These are phyloP conservation scores for Indicator indicator DNA, from an alignment of 2,113 vertebrate species.

Conservation along the genomic window DNA sequence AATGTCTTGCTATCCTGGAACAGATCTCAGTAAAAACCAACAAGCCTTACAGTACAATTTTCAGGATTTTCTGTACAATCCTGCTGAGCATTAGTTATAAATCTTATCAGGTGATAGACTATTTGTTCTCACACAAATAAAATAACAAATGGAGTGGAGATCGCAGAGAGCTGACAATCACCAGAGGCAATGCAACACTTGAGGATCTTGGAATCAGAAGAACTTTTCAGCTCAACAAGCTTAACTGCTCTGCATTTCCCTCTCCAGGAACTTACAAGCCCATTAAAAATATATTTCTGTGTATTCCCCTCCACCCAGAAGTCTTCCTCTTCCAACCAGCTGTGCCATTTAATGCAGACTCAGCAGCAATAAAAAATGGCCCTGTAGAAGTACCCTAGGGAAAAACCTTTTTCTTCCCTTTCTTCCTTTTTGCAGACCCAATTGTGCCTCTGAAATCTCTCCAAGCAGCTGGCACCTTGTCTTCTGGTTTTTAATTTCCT, in stretches of 20 bases:
- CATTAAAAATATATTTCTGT: slow-evolving; percentile 48
- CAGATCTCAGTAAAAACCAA: slow-evolving; percentile 44
- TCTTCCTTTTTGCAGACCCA: slow-evolving; percentile 32
- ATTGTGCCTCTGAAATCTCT: slow-evolving; percentile 28
- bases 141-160: slow-evolving; percentile 53
- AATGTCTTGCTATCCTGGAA: slow-evolving; percentile 40
- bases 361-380: slow-evolving; percentile 64
- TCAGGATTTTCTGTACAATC: slow-evolving; percentile 15
- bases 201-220: slow-evolving; percentile 36
- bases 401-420: slow-evolving; percentile 41
- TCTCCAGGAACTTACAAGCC: slow-evolving; percentile 43
- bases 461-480: slow-evolving; percentile 59
- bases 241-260: slow-evolving; percentile 52
- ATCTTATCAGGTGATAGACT: slow-evolving; percentile 56
- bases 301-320: slow-evolving; percentile 27
- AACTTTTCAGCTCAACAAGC: slow-evolving; percentile 58
- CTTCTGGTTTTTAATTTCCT: slow-evolving; percentile 27
- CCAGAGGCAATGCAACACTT: slow-evolving; percentile 30
- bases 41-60: slow-evolving; percentile 28
- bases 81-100: slow-evolving; percentile 51
- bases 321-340: slow-evolving; percentile 54
- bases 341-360: slow-evolving; percentile 52
- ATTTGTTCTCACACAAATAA: slow-evolving; percentile 62
- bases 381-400: slow-evolving; percentile 32
- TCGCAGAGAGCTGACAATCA: slow-evolving; percentile 35